phyloP scores from a whole-genome alignment of 2,888 invertebrate genomes.

The Drosophila diplacantha region DNA sequence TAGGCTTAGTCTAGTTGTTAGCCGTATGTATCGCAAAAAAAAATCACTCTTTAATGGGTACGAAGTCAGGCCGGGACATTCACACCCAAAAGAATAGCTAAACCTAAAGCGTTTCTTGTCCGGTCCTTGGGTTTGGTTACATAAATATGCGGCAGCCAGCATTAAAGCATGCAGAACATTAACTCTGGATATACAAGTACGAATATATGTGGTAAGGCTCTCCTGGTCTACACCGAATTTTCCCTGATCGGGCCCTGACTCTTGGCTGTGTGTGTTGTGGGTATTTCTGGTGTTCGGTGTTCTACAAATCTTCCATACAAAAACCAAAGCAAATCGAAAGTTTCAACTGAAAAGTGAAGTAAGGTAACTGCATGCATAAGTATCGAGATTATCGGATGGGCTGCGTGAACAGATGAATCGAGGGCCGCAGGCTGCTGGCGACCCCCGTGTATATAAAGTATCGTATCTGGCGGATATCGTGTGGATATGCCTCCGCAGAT shows the following conservation, averaged over 20 bases:
- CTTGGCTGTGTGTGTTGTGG: slow-evolving; percentile 25
- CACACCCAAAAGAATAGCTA: slow-evolving; percentile 47
- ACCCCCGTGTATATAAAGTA: slow-evolving; percentile 15
- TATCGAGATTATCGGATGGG: slow-evolving; percentile 31
- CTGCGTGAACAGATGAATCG: slow-evolving; percentile 39
- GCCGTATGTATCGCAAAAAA: slow-evolving; percentile 9
- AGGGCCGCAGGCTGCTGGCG: slow-evolving; percentile 20
- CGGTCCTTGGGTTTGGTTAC: slow-evolving; percentile 23
- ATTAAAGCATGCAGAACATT: slow-evolving; percentile 74
- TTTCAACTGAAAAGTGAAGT: slow-evolving; percentile 37
- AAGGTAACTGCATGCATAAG: slow-evolving; percentile 58
- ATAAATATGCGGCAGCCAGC: slow-evolving; percentile 76
- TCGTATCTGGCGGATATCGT: slow-evolving; percentile 11
- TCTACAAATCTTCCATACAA: slow-evolving; percentile 47
- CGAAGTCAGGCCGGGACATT: slow-evolving; percentile 48
- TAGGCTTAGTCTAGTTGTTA: slow-evolving; percentile 34
- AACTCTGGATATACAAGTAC: slow-evolving; percentile 15
- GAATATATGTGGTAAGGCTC: slow-evolving; percentile 16
- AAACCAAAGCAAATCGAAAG: slow-evolving; percentile 47
- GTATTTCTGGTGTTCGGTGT: slow-evolving; percentile 41
- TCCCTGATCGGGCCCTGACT: slow-evolving; percentile 17
- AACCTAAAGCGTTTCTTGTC: slow-evolving; percentile 48
- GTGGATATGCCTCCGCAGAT: slow-evolving; percentile 4
- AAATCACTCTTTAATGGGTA: slow-evolving; percentile 26
- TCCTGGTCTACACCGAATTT: slow-evolving; percentile 14